These are phyloP conservation scores for Sycophaga agraensis DNA, from an alignment of 1,140 invertebrate species.

Conservation along the genomic window DNA sequence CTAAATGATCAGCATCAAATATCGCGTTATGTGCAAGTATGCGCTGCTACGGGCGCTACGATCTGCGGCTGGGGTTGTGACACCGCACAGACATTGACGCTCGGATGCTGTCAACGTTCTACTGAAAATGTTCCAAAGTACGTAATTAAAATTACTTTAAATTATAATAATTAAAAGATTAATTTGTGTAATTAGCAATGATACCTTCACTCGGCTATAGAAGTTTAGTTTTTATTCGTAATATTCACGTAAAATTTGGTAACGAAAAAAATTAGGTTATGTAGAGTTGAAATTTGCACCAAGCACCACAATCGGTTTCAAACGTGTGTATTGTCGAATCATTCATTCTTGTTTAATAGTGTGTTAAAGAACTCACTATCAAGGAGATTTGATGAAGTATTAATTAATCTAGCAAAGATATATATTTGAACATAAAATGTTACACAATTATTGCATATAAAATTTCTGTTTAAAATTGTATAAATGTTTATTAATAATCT, in stretches of 20 bases:
- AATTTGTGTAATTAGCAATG: not conserved
- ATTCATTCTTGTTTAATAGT: too few species aligned
- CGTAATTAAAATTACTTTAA: not conserved
- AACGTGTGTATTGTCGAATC: too few species aligned
- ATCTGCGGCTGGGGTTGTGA: too few species aligned
- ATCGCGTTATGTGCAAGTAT: too few species aligned
- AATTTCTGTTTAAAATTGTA: too few species aligned
- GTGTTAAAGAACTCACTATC: too few species aligned
- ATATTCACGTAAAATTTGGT: not conserved
- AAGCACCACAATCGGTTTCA: not conserved
- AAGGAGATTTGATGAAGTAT: too few species aligned
- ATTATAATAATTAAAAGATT: not conserved
- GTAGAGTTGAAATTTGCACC: not conserved
- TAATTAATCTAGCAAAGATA: too few species aligned
- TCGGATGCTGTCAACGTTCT: conserved; percentile 2
- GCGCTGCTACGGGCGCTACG: not conserved
- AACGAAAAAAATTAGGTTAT: conserved; percentile 1
- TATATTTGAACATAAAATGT: too few species aligned
- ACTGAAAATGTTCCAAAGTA: not conserved
- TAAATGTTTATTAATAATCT: too few species aligned
- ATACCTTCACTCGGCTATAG: not conserved
- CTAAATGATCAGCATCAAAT: too few species aligned
- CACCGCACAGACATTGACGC: conserved; percentile 1
- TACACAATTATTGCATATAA: too few species aligned
- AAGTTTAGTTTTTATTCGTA: not conserved